Evolutionary conservation across 2,888 invertebrate species (phyloP), one percentile per base, ranked within the genome.

Genomic region (Xylota segnis): DNA sequence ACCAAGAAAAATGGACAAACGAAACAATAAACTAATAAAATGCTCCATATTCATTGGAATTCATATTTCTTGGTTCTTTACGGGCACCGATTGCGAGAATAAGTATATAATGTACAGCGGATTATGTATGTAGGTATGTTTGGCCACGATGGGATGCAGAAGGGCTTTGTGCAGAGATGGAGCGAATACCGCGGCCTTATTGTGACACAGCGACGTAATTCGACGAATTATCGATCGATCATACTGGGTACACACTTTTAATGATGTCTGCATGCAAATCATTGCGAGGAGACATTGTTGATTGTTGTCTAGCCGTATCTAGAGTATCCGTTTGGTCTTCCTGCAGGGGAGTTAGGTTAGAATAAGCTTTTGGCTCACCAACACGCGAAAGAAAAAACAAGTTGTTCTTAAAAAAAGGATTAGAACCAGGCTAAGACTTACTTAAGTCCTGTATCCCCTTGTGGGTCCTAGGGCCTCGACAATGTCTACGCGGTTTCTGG

Each of bases 11-110:
- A 71, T 37, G 50, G 37, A 78, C 32, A 83, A 61, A 50, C 68
- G 68, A 74, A 77, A 83, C 83, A 83, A 83, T 83, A 83, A 82
- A 83, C 78, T 72, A 83, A 83, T 74, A 83, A 78, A 84, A 84
- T 75, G 79, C 74, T 79, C 78, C 79, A 75, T 78, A 75, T 84
- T 75, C 74, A 75, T 84, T 70, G 74, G 83, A 84, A 74, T 74
- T 70, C 79, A 79, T 84, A 84, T 82, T 76, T 75, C 56, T 75
- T 58, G 52, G 10, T 59, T 66, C 71, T 52, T 74, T 29, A 61
- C 23, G 34, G 23, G 50, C 14, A 54, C 40, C 54, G 43, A 70
- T 70, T 54, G 54, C 29, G 10, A 7, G n/a, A 32, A 34, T 34
- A 34, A 34, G 14, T 27, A 9, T 16, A 9, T 10, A 10, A 5